Evolutionary conservation across 2,888 invertebrate genomes (phyloP), one percentile per base, ranked within the genome.

Genomic region (Phalangium opilio): DNA sequence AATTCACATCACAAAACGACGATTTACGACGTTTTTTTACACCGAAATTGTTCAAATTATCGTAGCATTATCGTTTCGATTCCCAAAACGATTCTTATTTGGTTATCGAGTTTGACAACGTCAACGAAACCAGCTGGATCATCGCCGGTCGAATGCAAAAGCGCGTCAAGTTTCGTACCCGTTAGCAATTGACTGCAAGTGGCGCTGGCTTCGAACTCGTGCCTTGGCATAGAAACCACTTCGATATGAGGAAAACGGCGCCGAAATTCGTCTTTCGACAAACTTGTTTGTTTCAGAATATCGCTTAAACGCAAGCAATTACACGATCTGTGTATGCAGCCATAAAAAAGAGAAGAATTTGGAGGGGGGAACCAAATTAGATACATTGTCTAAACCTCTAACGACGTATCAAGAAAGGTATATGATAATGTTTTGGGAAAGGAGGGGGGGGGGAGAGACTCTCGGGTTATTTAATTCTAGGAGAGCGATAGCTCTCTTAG

Each of bases 81-180:
- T 64, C 81, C 83, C 60, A 86, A 73, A 63, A 86, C 73, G 67
- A 81, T 79, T 60, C 77, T 75, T 57, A 87, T 80, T 65, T 78
- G 81, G 61, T 85, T 83, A 59, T 83, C 85, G 70, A 85, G 84
- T 63, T 80, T 77, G 56, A 87, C 78, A 48, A 87, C 36, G 21
- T 54, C 54, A 14, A 50, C 49, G 14, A 40, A 41, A 14, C 41
- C 36, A 15, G 33, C 40, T 14, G 21, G 33, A 32, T 45, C 45
- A 3, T 39, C 34, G 19, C 34, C 27, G 10, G 38, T 18, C 10
- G 15, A 15, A 17, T 4, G 8, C 10, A 38, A 14, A 10, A 38
- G 14, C 19, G 44, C 35, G 41, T 46, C 48, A 15, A 44, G 11
- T 38, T 47, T 49, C 20, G 48, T 41, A 12, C 49, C 49, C 10